These are phyloP conservation scores for Helostoma temminkii DNA, from an alignment of 2,797 vertebrate genomes.

Conservation along the genomic window DNA sequence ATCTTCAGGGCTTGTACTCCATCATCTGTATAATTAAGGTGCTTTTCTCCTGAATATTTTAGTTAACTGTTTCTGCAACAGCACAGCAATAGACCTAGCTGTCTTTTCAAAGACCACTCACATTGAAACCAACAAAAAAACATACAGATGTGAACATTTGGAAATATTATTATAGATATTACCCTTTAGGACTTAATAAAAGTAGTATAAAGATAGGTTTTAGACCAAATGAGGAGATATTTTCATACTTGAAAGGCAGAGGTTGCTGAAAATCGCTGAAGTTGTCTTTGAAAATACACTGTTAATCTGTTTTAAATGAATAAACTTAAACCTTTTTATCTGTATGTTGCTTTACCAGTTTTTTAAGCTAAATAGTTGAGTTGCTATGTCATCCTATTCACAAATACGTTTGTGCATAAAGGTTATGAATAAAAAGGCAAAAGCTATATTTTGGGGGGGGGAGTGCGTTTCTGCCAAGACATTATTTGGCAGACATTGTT, in stretches of 20 bases:
- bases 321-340: too few relatives aligned
- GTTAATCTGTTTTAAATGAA: too few relatives aligned
- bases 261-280: too few relatives aligned
- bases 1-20: slow-evolving; percentile 65
- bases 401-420: background rate
- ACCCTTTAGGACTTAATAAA: background rate
- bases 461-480: slow-evolving; percentile 11
- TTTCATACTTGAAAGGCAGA: too few relatives aligned
- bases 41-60: slow-evolving; percentile 79
- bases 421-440: slow-evolving; percentile 5
- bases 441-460: slow-evolving; percentile 7
- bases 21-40: slow-evolving; percentile 79
- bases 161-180: background rate
- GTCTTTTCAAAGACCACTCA: slow-evolving; percentile 25
- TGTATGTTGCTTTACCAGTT: too few relatives aligned
- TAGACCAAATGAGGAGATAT: too few relatives aligned
- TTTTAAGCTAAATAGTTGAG: background rate
- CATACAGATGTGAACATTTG: slow-evolving; percentile 1
- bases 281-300: too few relatives aligned
- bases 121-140: slow-evolving; percentile 22
- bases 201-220: too few relatives aligned
- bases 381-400: too few relatives aligned
- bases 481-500: slow-evolving; percentile 42
- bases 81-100: slow-evolving; percentile 53
- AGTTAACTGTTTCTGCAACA: slow-evolving; percentile 61